Evolutionary conservation across 2,797 vertebrate genomes (phyloP).

Genomic region (Acanthopagrus latus): DNA sequence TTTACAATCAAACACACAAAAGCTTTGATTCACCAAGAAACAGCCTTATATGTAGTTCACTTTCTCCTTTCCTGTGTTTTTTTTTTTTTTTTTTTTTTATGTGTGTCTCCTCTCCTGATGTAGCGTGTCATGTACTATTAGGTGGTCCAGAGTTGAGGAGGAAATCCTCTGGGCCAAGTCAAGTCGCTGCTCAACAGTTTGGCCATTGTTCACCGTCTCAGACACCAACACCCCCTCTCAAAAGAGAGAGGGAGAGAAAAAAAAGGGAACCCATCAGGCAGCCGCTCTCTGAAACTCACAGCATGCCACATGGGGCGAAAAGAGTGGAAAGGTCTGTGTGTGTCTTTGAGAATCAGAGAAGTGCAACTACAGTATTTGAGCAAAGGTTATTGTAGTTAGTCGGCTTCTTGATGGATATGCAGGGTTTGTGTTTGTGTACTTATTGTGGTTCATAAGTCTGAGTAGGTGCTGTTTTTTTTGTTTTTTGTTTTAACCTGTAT

Average conservation of each 20-base stretch:
- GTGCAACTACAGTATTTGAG: neutral
- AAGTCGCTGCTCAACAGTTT: slow-evolving; percentile 81
- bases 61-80: slow-evolving; percentile 38
- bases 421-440: slow-evolving; percentile 2
- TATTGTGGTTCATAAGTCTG: neutral
- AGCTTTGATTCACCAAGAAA: slow-evolving; percentile 40
- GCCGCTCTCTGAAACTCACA: slow-evolving; percentile 52
- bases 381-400: neutral
- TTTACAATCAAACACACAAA: slow-evolving; percentile 26
- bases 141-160: slow-evolving; percentile 73
- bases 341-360: slow-evolving; percentile 2
- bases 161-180: slow-evolving; percentile 79
- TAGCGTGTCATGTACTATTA: slow-evolving; percentile 76
- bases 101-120: slow-evolving; percentile 65
- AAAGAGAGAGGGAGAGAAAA: slow-evolving; percentile 20
- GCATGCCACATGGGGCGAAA: slow-evolving; percentile 42
- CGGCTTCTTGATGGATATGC: neutral
- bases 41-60: slow-evolving; percentile 13
- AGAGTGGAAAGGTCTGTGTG: slow-evolving; percentile 37
- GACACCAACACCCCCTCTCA: slow-evolving; percentile 48
- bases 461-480: neutral
- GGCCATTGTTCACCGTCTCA: slow-evolving; percentile 79
- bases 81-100: slow-evolving; percentile 30
- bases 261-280: slow-evolving; percentile 55
- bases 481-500: neutral